Evolutionary conservation across 1,140 invertebrate genomes (phyloP).

Genomic region (Drosophila ogumai): DNA sequence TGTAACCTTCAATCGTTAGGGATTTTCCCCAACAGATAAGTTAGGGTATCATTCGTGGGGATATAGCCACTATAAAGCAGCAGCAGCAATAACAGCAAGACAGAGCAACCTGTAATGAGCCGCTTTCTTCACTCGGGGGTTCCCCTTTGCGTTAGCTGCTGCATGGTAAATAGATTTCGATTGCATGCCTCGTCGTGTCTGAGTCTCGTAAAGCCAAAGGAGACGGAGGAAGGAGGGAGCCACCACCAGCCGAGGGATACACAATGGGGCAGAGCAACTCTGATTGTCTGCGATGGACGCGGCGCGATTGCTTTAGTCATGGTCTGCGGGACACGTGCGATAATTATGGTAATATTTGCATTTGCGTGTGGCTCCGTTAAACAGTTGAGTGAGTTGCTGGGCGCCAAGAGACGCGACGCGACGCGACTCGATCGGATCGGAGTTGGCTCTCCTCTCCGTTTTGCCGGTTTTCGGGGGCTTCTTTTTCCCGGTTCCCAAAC

Average conservation of each 20-base stretch:
- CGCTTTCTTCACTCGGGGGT: slow-evolving; percentile 73
- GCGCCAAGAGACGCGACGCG: slow-evolving; percentile 56
- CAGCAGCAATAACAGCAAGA: slow-evolving; percentile 53
- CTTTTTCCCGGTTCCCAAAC: slow-evolving; percentile 1
- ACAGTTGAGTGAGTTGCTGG: slow-evolving; percentile 78
- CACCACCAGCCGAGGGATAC: slow-evolving; percentile 1
- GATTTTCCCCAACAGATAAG: neutral
- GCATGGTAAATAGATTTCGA: slow-evolving; percentile 80
- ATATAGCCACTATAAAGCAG: slow-evolving; percentile 13
- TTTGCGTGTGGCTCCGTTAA: slow-evolving; percentile 81
- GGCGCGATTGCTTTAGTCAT: slow-evolving; percentile 82
- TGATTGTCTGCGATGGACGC: slow-evolving; percentile 65
- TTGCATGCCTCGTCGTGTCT: slow-evolving; percentile 68
- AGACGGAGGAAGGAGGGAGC: neutral
- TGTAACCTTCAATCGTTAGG: no score
- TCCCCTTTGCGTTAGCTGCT: slow-evolving; percentile 45
- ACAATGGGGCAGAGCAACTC: slow-evolving; percentile 19
- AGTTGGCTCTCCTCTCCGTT: slow-evolving; percentile 20
- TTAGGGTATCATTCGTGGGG: slow-evolving; percentile 26
- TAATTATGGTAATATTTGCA: slow-evolving; percentile 83
- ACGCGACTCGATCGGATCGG: slow-evolving; percentile 25
- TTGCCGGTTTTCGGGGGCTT: slow-evolving; percentile 11
- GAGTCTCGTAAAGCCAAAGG: slow-evolving; percentile 25
- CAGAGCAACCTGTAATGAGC: slow-evolving; percentile 72
- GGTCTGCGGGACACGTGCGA: slow-evolving; percentile 76